Evolutionary conservation across 2,888 invertebrate species (phyloP).

Genomic region (Drosophila nr. perissopoda): DNA sequence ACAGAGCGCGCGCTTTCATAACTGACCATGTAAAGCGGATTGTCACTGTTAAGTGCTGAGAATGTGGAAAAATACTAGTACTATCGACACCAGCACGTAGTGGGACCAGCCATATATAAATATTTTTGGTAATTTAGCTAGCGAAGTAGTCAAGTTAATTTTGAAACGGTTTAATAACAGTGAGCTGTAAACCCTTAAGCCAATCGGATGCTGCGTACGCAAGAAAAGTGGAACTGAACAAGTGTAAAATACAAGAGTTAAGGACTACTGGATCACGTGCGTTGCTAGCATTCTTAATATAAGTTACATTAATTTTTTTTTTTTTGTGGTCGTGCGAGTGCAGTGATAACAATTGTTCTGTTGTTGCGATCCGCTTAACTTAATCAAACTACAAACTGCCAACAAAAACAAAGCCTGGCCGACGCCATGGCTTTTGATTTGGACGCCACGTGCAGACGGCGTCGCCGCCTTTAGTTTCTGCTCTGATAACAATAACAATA

Average conservation of each 20-base stretch:
- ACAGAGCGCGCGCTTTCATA: conserved; percentile 2
- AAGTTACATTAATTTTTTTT: conserved; percentile 21
- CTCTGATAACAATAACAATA: conserved; percentile 29
- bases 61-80: conserved; percentile 5
- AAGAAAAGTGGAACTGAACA: conserved; percentile 22
- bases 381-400: conserved; percentile 1
- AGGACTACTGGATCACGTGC: conserved; percentile 48
- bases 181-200: conserved; percentile 56
- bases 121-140: conserved; percentile 19
- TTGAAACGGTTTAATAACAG: conserved; percentile 48
- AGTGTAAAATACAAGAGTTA: conserved; percentile 22
- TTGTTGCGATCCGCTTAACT: conserved; percentile 16
- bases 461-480: conserved; percentile 59
- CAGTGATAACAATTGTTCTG: conserved; percentile 14
- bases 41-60: conserved; percentile 5
- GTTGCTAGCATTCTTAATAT: conserved; percentile 19
- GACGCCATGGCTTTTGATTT: conserved; percentile 52
- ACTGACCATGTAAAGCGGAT: conserved; percentile 17
- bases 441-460: conserved; percentile 75
- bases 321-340: conserved; percentile 37
- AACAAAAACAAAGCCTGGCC: conserved; percentile 47
- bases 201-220: conserved; percentile 52
- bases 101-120: not conserved
- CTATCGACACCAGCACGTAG: conserved; percentile 16
- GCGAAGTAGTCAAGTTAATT: conserved; percentile 20